phyloP scores from a whole-genome alignment of 1,140 invertebrate species.

The Asbolus verrucosus region DNA sequence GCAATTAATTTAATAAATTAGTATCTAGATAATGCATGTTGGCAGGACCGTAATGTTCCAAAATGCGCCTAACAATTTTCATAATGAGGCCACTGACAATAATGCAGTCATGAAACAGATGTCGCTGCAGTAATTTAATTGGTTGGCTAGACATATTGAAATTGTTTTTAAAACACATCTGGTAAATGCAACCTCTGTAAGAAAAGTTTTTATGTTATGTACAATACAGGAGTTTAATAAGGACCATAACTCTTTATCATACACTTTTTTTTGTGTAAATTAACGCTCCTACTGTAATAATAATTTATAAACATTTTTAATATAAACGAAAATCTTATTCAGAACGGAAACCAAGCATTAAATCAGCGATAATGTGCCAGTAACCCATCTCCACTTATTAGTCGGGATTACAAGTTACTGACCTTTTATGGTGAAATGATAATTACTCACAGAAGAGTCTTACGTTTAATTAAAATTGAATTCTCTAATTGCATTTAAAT shows the following conservation, averaged over 20 bases:
- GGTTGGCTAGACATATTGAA: background rate
- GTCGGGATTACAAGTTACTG: constrained; percentile 34
- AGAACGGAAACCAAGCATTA: constrained; percentile 24
- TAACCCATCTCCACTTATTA: constrained; percentile 4
- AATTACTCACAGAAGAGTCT: background rate
- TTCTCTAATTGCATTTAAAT: constrained; percentile 16
- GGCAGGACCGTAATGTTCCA: no score
- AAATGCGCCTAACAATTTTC: no score
- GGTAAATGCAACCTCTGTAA: constrained; percentile 19
- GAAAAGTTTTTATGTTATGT: no score
- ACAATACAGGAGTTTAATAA: no score
- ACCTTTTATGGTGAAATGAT: constrained; percentile 29
- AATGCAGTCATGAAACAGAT: constrained; percentile 6
- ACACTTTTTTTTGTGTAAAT: no score
- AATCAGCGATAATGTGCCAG: constrained; percentile 17
- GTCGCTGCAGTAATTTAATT: constrained; percentile 2
- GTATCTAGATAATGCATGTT: no score
- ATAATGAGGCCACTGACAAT: background rate
- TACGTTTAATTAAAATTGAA: background rate
- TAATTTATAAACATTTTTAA: no score
- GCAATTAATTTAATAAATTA: no score
- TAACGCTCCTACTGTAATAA: no score
- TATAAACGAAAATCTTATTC: constrained; percentile 8
- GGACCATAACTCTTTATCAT: no score
- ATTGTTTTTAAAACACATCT: constrained; percentile 34